A percentile compares a stretch with the other conserved stretches of the same genome.
These are phyloP conservation scores for Cololabis saira DNA, from an alignment of 2,113 vertebrate species.

Conservation along the genomic window DNA sequence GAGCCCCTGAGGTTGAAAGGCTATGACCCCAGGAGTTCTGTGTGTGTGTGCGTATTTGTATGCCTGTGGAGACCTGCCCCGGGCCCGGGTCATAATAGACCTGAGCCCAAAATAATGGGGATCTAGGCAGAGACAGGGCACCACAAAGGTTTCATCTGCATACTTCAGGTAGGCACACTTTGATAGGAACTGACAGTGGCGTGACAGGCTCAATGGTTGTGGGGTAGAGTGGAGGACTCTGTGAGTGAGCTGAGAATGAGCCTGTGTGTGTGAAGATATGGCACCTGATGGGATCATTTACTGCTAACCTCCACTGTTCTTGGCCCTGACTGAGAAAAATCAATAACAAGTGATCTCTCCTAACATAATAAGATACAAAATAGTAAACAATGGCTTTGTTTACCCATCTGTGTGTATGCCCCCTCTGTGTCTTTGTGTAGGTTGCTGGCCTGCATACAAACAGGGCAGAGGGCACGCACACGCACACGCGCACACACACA, in stretches of 20 bases:
- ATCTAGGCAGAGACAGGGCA: constrained; percentile 83
- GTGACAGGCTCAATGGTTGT: constrained; percentile 91
- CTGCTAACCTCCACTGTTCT: constrained; percentile 79
- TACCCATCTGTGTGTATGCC: constrained; percentile 82
- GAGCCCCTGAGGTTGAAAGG: constrained; percentile 98
- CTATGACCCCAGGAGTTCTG: constrained; percentile 93
- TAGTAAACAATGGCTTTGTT: constrained; percentile 95
- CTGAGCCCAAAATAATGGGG: constrained; percentile 85
- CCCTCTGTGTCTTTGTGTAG: constrained; percentile 68
- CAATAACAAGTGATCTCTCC: constrained; percentile 94
- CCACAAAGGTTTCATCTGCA: constrained; percentile 91
- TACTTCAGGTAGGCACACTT: constrained; percentile 98
- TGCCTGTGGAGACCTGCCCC: constrained; percentile 76
- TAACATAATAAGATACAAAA: constrained; percentile 90
- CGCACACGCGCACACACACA: constrained; percentile 29
- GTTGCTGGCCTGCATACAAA: constrained; percentile 65
- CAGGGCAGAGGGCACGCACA: constrained; percentile 67
- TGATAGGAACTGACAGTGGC: constrained; percentile 98
- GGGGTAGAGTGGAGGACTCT: constrained; percentile 71
- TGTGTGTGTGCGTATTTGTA: constrained; percentile 41
- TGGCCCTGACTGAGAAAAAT: constrained; percentile 87
- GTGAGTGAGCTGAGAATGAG: constrained; percentile 33
- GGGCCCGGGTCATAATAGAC: constrained; percentile 90
- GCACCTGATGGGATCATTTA: constrained; percentile 85
- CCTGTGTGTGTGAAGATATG: constrained; percentile 38